A percentile compares a stretch with the other conserved stretches of the same genome.
Evolutionary conservation across 1,140 invertebrate species (phyloP).

Genomic region (Drosophila carrolli): DNA sequence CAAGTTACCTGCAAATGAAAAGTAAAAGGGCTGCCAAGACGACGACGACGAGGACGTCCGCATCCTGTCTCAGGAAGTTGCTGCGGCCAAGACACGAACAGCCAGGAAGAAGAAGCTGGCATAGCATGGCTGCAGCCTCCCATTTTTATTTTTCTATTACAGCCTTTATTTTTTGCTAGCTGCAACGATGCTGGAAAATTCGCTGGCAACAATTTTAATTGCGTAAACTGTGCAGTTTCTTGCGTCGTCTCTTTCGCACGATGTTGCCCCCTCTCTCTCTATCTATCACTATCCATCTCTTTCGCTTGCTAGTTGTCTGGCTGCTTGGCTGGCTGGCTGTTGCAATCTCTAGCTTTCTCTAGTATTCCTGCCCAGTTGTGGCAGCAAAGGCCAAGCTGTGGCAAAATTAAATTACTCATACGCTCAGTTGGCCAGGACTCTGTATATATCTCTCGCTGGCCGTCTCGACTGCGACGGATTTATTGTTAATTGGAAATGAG

Average conservation of each 20-base stretch:
- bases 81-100: constrained; percentile 70
- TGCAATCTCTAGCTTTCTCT: constrained; percentile 27
- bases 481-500: constrained; percentile 82
- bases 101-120: constrained; percentile 11
- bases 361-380: constrained; percentile 42
- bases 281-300: constrained; percentile 8
- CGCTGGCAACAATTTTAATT: constrained; percentile 82
- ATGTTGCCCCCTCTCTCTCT: background rate
- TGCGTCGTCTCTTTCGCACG: constrained; percentile 19
- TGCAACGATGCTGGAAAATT: constrained; percentile 61
- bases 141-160: constrained; percentile 20
- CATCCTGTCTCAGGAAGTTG: constrained; percentile 62
- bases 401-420: constrained; percentile 82
- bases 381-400: constrained; percentile 73
- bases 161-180: constrained; percentile 26
- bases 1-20: constrained; percentile 81
- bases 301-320: background rate
- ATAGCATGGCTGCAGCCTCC: constrained; percentile 10
- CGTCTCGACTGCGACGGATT: constrained; percentile 66
- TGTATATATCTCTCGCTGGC: constrained; percentile 19
- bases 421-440: constrained; percentile 69
- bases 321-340: background rate
- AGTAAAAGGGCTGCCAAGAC: constrained; percentile 81
- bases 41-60: constrained; percentile 41
- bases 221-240: constrained; percentile 74